These are phyloP conservation scores for Rhagoletis pomonella DNA, from an alignment of 1,140 invertebrate species.

Conservation along the genomic window DNA sequence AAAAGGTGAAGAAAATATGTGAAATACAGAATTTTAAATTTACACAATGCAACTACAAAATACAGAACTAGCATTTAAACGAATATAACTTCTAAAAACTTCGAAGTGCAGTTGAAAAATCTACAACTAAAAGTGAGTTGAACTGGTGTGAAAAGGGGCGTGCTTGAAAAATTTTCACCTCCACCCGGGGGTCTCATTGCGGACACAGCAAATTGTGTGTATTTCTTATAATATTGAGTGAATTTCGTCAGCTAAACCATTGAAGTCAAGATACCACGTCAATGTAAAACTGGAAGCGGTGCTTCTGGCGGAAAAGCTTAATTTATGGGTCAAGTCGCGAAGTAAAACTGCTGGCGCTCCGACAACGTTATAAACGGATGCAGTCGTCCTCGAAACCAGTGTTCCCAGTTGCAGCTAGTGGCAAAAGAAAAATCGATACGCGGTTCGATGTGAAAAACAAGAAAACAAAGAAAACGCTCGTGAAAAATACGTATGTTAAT, in stretches of 20 bases:
- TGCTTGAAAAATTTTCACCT: slow-evolving; percentile 38
- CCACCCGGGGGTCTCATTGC: not conserved
- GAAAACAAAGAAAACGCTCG: slow-evolving; percentile 33
- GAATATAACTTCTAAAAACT: not conserved
- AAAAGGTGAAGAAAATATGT: slow-evolving; percentile 30
- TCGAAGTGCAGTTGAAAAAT: not conserved
- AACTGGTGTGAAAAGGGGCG: not conserved
- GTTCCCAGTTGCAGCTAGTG: not conserved
- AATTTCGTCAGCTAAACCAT: not conserved
- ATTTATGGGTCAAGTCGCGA: not conserved
- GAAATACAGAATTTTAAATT: slow-evolving; percentile 9
- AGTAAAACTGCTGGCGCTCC: not conserved
- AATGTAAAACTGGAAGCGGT: too few species aligned
- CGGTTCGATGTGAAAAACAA: not conserved
- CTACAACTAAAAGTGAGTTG: not conserved
- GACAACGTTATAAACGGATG: not conserved
- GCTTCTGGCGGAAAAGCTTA: not conserved
- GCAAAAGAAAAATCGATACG: slow-evolving; percentile 32
- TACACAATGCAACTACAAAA: slow-evolving; percentile 13
- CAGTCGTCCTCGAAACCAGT: not conserved
- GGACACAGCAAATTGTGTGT: not conserved
- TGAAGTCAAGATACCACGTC: too few species aligned
- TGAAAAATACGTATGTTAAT: slow-evolving; percentile 27
- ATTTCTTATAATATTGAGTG: slow-evolving; percentile 16
- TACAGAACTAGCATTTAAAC: not conserved